Percentiles rank a stretch among this genome's conserved stretches.
Conservation (phyloP, 2,113 vertebrate species). For the Phrynosoma blainvillii region DNA sequence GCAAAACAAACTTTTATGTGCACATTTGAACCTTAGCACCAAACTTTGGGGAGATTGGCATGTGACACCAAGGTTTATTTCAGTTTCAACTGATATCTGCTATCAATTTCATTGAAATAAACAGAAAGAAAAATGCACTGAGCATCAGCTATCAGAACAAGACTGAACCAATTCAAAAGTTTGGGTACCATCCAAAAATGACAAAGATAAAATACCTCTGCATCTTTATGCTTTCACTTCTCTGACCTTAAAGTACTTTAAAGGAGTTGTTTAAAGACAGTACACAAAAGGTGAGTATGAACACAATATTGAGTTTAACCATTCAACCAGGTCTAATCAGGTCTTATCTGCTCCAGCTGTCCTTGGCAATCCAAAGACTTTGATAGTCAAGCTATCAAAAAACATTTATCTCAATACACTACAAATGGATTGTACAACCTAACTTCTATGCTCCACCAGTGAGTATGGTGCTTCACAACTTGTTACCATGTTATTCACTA, state of each 20-base stretch:
- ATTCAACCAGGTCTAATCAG: too few relatives aligned
- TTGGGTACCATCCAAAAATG: background rate
- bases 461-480: background rate
- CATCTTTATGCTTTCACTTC: background rate
- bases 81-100: background rate
- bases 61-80: background rate
- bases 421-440: background rate
- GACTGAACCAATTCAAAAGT: background rate
- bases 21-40: conserved; percentile 11
- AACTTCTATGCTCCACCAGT: background rate
- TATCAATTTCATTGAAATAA: conserved; percentile 2
- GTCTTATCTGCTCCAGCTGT: background rate
- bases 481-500: too few relatives aligned
- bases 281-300: background rate
- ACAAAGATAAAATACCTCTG: background rate
- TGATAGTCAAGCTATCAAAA: background rate
- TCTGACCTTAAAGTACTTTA: background rate
- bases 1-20: conserved; percentile 25
- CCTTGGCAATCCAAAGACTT: background rate
- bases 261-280: background rate
- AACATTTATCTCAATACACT: background rate
- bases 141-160: background rate
- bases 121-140: conserved; percentile 1
- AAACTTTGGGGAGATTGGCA: conserved; percentile 7
- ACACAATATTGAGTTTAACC: background rate